These are phyloP conservation scores for Meta bourneti DNA, from an alignment of 2,888 invertebrate genomes.

Conservation along the genomic window DNA sequence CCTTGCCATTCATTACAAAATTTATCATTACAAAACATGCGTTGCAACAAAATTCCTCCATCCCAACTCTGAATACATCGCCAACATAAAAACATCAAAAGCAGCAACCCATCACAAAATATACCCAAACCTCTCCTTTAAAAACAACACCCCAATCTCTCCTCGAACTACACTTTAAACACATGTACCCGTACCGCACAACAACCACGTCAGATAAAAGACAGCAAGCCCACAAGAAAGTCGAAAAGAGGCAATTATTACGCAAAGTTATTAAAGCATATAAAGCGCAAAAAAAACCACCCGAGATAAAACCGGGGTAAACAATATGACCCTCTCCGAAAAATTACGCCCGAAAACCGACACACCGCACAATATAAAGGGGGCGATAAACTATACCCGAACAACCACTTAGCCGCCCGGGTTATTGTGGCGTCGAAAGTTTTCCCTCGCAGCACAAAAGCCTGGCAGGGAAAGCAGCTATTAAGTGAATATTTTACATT, in stretches of 20 bases:
- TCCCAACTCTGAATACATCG: neutral
- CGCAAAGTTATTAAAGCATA: conserved; percentile 55
- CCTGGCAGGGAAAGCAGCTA: conserved; percentile 40
- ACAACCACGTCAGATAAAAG: neutral
- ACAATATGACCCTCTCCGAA: conserved; percentile 31
- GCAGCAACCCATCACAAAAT: neutral
- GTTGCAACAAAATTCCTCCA: too few relatives aligned
- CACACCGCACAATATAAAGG: conserved; percentile 45
- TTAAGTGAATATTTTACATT: conserved; percentile 75
- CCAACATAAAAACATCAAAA: neutral
- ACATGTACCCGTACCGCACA: neutral
- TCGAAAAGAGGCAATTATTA: conserved; percentile 37
- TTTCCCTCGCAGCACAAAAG: conserved; percentile 41
- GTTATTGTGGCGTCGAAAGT: conserved; percentile 44
- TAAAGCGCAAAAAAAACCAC: conserved; percentile 31
- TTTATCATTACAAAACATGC: too few relatives aligned
- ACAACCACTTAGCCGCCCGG: conserved; percentile 34
- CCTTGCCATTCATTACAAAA: too few relatives aligned
- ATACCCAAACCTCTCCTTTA: neutral
- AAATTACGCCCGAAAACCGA: conserved; percentile 19
- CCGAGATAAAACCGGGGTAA: conserved; percentile 29
- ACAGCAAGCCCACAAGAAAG: neutral
- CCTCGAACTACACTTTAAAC: neutral
- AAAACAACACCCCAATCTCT: neutral
- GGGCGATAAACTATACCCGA: conserved; percentile 48